Evolutionary conservation across 2,888 invertebrate genomes (phyloP), one percentile per base, ranked within the genome.

Genomic region (Caenorhabditis sulstoni): DNA sequence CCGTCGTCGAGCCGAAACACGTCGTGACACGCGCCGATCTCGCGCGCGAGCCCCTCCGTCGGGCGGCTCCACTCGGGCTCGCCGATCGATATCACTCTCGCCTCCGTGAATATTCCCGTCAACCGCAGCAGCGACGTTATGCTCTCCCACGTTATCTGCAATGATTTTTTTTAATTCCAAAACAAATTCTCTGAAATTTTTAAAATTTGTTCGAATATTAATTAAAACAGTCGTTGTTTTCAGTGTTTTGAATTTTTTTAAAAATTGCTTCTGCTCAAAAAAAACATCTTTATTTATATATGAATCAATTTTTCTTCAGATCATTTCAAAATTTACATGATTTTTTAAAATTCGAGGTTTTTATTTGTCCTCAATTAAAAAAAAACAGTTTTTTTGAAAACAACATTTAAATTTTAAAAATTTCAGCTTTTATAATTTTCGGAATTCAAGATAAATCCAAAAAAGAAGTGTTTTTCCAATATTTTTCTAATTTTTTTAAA

Each of bases 81-180:
- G 14, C 68, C 71, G 9, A 78, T 73, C 35, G 82, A 64, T 18
- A 77, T 73, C 3, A 79, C 57, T 12, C 67, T 67, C 3, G 52
- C 50, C 3, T 83, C 73, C 9, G 81, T 75, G 65, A 99, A 99
- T 91, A 97, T 97, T 4, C 98, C 98, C 58, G 98, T 92, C 49
- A 96, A 92, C 18, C 96, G 93, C 58, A 99, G 92, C 0, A 97
- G 96, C 90, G 97, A 96, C 89, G 96, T 96, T 22, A 99, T 92
- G 85, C 95, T 96, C 49, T 96, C 95, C 91, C 95, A 94, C 88
- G 97, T 96, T 82, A 98, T 95, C 94, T 95, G 62, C 9, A 62
- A 55, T 16, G 3, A n/a, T 55, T 39, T 18, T 29, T 29, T 3
- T n/a, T n/a, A n/a, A n/a, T 29, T 29, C 29, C 3, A 29, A 7